A percentile compares a stretch with the other conserved stretches of the same genome.
These are phyloP conservation scores for Corythucha ciliata DNA, from an alignment of 2,888 invertebrate genomes.

Conservation along the genomic window DNA sequence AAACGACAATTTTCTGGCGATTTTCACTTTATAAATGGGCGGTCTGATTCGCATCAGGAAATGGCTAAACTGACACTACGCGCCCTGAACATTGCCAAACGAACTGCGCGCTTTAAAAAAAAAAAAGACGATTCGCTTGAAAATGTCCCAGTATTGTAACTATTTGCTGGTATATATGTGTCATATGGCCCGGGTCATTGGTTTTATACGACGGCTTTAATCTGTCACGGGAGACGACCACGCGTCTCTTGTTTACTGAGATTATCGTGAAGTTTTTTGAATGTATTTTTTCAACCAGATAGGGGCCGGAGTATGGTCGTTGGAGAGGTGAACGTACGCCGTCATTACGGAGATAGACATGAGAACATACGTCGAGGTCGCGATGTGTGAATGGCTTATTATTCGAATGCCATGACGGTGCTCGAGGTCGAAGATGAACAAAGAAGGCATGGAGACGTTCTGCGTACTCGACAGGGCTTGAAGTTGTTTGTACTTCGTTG, in stretches of 20 bases:
- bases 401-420: conserved; percentile 2
- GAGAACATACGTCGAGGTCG: conserved; percentile 8
- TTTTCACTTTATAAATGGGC: no score
- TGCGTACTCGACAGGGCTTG: background rate
- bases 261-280: background rate
- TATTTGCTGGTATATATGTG: background rate
- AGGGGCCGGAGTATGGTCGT: conserved; percentile 2
- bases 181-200: background rate
- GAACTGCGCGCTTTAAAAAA: no score
- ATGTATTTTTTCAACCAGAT: background rate
- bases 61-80: no score
- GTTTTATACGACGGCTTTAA: no score
- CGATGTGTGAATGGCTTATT: conserved; percentile 2
- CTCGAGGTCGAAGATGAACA: background rate
- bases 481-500: background rate
- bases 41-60: no score
- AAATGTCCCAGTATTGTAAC: no score
- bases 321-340: background rate
- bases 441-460: conserved; percentile 4
- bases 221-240: background rate
- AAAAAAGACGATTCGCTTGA: no score
- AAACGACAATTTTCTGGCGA: no score
- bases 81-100: no score
- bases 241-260: background rate
- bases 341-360: conserved; percentile 7